Base-by-base conservation (phyloP, 2,888 invertebrate species). In the Lydus trimaculatus region DNA sequence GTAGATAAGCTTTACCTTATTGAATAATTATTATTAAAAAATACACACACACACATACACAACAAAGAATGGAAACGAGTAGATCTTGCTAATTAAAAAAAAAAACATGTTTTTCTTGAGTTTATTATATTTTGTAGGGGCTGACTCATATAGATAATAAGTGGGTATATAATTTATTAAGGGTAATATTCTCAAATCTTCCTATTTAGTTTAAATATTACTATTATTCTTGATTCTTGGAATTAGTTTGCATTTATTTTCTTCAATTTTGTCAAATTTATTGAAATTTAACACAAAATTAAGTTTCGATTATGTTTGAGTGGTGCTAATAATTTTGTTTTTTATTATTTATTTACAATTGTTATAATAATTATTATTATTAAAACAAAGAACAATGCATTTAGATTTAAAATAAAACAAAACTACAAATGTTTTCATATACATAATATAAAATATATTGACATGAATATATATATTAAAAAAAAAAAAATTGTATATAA, bases 401-500 rank as follows among this genome's bases (percentile, higher is more conserved):
- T 71, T 71, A 71, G 60, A 69, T 58, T 63, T 66, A 64, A 36
- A 65, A 61, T 9, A 8, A 33, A n/a, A n/a, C 31, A n/a, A n/a
- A n/a, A 67, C 62, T 11, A 33, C 59, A 69, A 66, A 43, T 69
- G 58, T 71, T 71, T 69, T 71, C 69, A 62, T 67, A 63, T 72
- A 15, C 11, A 33, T 8, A 9, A 33, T 33, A 6, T 28, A 28
- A 28, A 48, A 71, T 74, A 72, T 76, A 76, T 74, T 76, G 72
- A 74, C 75, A 70, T 66, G 71, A 66, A 69, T 72, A 75, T 74
- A 76, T 74, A 75, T 71, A 76, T n/a, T 75, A 48, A 13, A 43
- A 43, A 17, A 43, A 77, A 74, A 74, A 69, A 76, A 75, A 75
- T 73, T 75, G 74, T 76, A 74, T 67, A 75, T 75, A 73, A 58